Conservation (phyloP, 2,888 invertebrate genomes). For the Thera britannica region DNA sequence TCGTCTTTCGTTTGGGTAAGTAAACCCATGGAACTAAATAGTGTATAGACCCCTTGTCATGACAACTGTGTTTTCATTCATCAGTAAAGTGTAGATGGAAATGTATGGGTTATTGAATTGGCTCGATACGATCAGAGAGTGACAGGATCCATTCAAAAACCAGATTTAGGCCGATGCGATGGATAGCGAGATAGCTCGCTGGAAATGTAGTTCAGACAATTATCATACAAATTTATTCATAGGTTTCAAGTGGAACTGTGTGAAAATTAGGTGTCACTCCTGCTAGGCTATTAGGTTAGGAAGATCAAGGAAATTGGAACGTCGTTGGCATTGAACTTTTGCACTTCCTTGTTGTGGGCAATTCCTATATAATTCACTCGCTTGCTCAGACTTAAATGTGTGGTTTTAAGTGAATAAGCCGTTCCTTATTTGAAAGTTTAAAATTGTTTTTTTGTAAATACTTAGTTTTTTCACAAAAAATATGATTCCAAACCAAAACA, state of each 20-base stretch:
- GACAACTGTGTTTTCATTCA: neutral
- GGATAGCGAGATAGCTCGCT: constrained; percentile 6
- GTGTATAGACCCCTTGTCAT: neutral
- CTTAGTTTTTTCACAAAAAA: too few species aligned
- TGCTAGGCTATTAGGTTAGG: constrained; percentile 54
- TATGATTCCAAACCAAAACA: too few species aligned
- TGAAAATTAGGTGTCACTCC: constrained; percentile 64
- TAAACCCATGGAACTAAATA: too few species aligned
- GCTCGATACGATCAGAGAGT: neutral
- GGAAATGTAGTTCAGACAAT: constrained; percentile 7
- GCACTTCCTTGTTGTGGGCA: constrained; percentile 22
- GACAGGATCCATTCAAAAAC: constrained; percentile 6
- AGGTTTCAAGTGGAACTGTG: constrained; percentile 45
- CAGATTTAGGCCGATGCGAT: constrained; percentile 7
- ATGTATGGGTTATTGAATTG: neutral
- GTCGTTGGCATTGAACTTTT: constrained; percentile 47
- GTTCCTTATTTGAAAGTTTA: too few species aligned
- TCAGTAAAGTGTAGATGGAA: neutral
- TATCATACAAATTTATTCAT: constrained; percentile 53
- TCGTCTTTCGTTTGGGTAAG: too few species aligned
- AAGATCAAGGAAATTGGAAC: constrained; percentile 66
- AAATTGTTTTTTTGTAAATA: too few species aligned
- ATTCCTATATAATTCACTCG: neutral
- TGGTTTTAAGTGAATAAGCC: too few species aligned
- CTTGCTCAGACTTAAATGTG: too few species aligned